Evolutionary conservation across 1,140 invertebrate genomes (phyloP), one percentile per base, ranked within the genome.

Genomic region (Drosophila parvula): DNA sequence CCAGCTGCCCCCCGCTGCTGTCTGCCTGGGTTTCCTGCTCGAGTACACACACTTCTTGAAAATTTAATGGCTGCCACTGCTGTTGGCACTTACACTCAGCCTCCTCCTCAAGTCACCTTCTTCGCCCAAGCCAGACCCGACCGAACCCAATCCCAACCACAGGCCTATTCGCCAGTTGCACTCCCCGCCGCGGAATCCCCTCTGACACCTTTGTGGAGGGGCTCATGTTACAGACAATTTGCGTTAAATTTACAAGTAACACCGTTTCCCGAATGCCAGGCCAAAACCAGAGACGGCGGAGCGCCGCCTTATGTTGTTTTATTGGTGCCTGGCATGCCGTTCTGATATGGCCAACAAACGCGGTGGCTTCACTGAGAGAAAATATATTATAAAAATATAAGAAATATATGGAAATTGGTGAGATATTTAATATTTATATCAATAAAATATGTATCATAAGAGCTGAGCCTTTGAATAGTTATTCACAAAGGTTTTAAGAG

Each of bases 151-250:
- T 12, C 28, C 44, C 50, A 48, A 50, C 76, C 80, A 67, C 58
- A 56, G 81, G 8, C 56, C 27, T 28, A 40, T 65, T 53, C 28
- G 32, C 34, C 43, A 18, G 12, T 11, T n/a, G 36, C 27, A 36
- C n/a, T 51, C 30, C 60, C 45, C 30, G 40, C 9, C 16, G 36
- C 40, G 30, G 11, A 28, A 48, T 41, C 16, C 57, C 41, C 57
- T 34, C 14, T n/a, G 56, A 61, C 79, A 79, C 79, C 83, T 74
- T 67, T 43, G 60, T 63, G 79, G 64, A 69, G 51, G 63, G 69
- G 77, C 83, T 89, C 80, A 80, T 89, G 83, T 88, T 86, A 83
- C 83, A 86, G 83, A 89, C 84, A 89, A 89, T 88, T 88, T 88
- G 74, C 84, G 84, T 88, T 84, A 88, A 89, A 89, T 88, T 88